A percentile compares a stretch with the other conserved stretches of the same genome.
phyloP scores from a whole-genome alignment of 2,888 invertebrate species.

The Cerceris rybyensis region DNA sequence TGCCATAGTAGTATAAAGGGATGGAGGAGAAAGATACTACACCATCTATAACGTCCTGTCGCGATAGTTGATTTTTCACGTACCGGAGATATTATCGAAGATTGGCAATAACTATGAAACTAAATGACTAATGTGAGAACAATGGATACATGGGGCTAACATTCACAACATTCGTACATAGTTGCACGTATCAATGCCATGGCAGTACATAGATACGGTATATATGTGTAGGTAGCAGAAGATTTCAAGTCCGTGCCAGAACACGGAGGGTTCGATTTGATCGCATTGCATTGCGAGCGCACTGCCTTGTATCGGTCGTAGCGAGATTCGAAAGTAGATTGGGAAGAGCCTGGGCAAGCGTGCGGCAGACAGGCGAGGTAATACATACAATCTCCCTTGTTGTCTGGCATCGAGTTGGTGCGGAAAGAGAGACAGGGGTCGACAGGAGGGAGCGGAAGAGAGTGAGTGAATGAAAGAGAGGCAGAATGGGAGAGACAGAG shows the following conservation, averaged over 20 bases:
- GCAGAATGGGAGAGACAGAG: background rate
- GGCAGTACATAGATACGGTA: background rate
- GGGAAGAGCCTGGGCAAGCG: constrained; percentile 69
- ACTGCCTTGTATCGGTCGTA: constrained; percentile 65
- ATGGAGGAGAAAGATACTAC: too few relatives aligned
- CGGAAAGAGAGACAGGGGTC: constrained; percentile 35
- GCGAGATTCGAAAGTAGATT: constrained; percentile 73
- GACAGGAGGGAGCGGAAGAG: constrained; percentile 18
- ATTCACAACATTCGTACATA: constrained; percentile 9
- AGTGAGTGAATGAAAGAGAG: constrained; percentile 22
- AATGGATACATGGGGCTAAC: constrained; percentile 7
- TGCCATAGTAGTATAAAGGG: too few relatives aligned
- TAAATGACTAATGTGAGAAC: constrained; percentile 11
- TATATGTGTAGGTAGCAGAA: constrained; percentile 24
- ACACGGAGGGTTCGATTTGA: constrained; percentile 63
- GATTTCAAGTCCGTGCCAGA: constrained; percentile 60
- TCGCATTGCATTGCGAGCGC: constrained; percentile 67
- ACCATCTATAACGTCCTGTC: too few relatives aligned
- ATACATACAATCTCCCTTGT: constrained; percentile 76
- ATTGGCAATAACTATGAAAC: constrained; percentile 2
- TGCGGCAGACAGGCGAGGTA: constrained; percentile 74
- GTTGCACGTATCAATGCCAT: background rate
- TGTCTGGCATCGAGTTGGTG: constrained; percentile 68
- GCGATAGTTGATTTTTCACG: too few relatives aligned
- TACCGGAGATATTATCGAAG: background rate